Conservation (phyloP, 2,797 vertebrate species). For the Pangasius macronema region DNA sequence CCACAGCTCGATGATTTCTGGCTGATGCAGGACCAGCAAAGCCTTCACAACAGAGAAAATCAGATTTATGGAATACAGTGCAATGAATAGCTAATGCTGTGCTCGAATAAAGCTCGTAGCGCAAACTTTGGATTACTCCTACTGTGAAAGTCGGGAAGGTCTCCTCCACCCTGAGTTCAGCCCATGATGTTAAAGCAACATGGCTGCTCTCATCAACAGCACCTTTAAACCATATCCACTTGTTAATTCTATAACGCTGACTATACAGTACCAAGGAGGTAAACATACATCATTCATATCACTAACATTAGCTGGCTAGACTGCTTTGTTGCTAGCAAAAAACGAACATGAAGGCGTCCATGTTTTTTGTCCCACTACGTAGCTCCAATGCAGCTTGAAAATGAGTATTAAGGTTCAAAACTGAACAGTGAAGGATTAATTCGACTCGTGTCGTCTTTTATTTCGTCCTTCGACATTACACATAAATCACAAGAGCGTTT, state of each 20-base stretch:
- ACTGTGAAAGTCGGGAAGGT: neutral
- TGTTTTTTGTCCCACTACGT: neutral
- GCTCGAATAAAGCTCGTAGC: neutral
- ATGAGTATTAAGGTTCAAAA: too few relatives aligned
- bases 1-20: slow-evolving; percentile 97
- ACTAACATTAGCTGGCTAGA: neutral
- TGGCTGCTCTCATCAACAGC: neutral
- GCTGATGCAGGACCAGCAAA: slow-evolving; percentile 93
- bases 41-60: slow-evolving; percentile 73
- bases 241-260: neutral
- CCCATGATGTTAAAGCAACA: neutral
- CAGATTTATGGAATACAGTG: neutral
- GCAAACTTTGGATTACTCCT: neutral
- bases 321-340: neutral
- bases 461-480: too few relatives aligned
- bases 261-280: neutral
- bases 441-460: too few relatives aligned
- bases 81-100: neutral
- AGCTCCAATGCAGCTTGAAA: neutral
- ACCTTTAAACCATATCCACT: neutral
- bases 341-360: neutral
- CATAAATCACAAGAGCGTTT: neutral
- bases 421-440: too few relatives aligned
- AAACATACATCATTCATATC: neutral
- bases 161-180: neutral